Evolutionary conservation across 2,888 invertebrate species (phyloP).

Genomic region (Druceiella hillmani): DNA sequence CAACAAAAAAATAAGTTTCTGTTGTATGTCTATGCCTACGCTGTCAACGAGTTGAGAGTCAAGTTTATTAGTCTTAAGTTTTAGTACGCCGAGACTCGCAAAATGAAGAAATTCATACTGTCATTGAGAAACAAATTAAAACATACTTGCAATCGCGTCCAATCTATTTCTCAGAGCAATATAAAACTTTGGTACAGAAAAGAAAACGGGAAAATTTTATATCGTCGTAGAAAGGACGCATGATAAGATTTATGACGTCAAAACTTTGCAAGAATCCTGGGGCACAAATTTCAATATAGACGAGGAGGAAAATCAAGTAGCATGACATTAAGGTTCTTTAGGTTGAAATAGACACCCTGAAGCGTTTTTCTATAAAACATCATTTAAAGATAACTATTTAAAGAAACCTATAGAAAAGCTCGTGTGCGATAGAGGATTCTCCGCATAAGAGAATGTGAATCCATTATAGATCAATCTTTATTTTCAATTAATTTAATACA

Average conservation of each 20-base stretch:
- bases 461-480: neutral
- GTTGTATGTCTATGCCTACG: too few species aligned
- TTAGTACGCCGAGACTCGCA: slow-evolving; percentile 22
- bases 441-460: too few species aligned
- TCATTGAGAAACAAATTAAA: slow-evolving; percentile 23
- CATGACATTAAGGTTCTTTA: slow-evolving; percentile 17
- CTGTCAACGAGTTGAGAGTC: slow-evolving; percentile 13
- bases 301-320: slow-evolving; percentile 12
- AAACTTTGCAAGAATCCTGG: slow-evolving; percentile 3
- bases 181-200: slow-evolving; percentile 17
- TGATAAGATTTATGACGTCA: slow-evolving; percentile 16
- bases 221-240: slow-evolving; percentile 15
- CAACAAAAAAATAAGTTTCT: slow-evolving; percentile 15
- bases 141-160: slow-evolving; percentile 16
- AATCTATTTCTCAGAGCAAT: slow-evolving; percentile 20
- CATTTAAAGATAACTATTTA: too few species aligned
- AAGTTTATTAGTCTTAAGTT: slow-evolving; percentile 22
- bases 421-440: too few species aligned
- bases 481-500: neutral
- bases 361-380: slow-evolving; percentile 19
- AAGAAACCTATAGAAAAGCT: neutral
- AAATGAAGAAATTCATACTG: slow-evolving; percentile 25
- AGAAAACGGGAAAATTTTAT: slow-evolving; percentile 20
- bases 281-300: slow-evolving; percentile 5
- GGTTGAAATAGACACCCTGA: slow-evolving; percentile 14